Base-by-base conservation (phyloP, 2,888 invertebrate genomes). In the Atherix ibis region DNA sequence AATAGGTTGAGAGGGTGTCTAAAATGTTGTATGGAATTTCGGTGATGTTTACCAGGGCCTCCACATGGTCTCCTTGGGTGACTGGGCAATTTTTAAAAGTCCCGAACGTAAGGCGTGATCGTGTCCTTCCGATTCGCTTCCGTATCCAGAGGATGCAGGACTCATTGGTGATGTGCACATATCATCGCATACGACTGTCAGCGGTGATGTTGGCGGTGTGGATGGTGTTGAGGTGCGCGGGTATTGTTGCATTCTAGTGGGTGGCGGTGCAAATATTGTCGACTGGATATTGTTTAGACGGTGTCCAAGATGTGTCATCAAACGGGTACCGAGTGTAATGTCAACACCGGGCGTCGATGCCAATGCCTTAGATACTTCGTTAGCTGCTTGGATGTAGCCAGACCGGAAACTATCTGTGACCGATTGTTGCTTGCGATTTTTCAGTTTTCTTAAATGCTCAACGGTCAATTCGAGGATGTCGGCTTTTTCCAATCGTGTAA, bases 271-370 rank as follows among this genome's bases (percentile, higher is more conserved):
- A n/a, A n/a, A n/a, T n/a, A n/a, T n/a, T n/a, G n/a, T n/a, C n/a
- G n/a, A 8, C 22, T 38, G 31, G 39, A 58, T 40, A 41, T 58
- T 52, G 43, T 85, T 85, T 42, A 88, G 68, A 30, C 81, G 73
- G 64, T 83, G 77, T 15, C 85, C 88, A 43, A 89, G 70, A 59
- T 88, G 87, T 33, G 87, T 83, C 87, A 88, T 87, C 48, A 88
- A 66, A 50, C 80, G 79, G 31, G 84, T 85, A 32, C 88, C 87
- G 40, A 89, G 66, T 51, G 75, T 71, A 44, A 88, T 78, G 57
- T 88, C 84, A 42, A 88, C 82, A 42, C 83, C 82, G 31, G 85
- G 87, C 31, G 82, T 76, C 25, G 78, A 72, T 10, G 88, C 85
- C 46, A 88, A 58, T 50, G 85, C 84, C 40, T 81, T 72, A 40